phyloP scores from a whole-genome alignment of 2,888 invertebrate species.

The Selenia dentaria region DNA sequence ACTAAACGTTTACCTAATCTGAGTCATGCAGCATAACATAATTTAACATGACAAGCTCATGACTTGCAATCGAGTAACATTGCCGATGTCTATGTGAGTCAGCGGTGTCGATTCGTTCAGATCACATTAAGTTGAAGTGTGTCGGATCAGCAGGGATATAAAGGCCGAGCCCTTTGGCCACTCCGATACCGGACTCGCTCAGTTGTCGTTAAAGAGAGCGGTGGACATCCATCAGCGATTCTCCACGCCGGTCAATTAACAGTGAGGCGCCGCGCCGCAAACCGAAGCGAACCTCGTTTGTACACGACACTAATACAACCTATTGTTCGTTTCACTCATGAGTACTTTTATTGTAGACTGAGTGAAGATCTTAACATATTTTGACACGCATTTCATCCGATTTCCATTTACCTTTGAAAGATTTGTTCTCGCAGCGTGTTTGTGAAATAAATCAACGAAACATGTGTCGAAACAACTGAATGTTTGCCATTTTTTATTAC shows the following conservation, averaged over 20 bases:
- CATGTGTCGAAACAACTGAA: background rate
- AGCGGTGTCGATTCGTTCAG: conserved; percentile 53
- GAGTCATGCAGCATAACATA: conserved; percentile 14
- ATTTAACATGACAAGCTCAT: conserved; percentile 22
- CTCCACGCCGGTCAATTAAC: conserved; percentile 72
- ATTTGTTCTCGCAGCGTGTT: conserved; percentile 4
- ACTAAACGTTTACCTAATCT: conserved; percentile 6
- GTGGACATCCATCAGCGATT: conserved; percentile 73
- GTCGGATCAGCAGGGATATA: conserved; percentile 53
- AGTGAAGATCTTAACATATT: conserved; percentile 31
- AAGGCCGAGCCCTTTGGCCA: conserved; percentile 42
- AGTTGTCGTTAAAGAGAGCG: conserved; percentile 41
- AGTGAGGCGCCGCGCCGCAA: conserved; percentile 43
- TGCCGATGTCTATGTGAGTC: conserved; percentile 36
- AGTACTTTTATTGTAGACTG: conserved; percentile 48
- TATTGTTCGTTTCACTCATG: conserved; percentile 48
- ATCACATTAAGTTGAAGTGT: conserved; percentile 58
- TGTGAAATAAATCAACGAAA: conserved; percentile 3
- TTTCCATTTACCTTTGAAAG: conserved; percentile 7
- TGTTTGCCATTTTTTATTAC: background rate
- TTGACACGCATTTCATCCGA: conserved; percentile 29
- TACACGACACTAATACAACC: conserved; percentile 48
- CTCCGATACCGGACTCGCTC: conserved; percentile 10
- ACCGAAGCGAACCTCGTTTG: conserved; percentile 53
- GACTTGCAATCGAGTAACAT: conserved; percentile 35